Conservation (phyloP, 2,888 invertebrate species). For the Hermodice carunculata region DNA sequence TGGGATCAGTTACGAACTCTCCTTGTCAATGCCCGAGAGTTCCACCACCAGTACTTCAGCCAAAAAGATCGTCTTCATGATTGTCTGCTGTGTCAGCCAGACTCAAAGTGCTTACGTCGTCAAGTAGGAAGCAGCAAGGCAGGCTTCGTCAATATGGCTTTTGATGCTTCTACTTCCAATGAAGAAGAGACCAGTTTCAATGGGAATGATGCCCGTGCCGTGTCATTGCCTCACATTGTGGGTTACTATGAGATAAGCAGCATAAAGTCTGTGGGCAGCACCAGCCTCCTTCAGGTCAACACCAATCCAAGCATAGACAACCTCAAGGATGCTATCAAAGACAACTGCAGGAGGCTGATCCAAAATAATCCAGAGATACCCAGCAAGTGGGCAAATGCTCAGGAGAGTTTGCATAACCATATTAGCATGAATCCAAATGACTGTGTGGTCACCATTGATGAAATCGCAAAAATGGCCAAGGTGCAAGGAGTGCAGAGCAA, state of each 20-base stretch:
- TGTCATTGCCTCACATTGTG: conserved; percentile 39
- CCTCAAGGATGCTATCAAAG: conserved; percentile 34
- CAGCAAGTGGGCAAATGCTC: conserved; percentile 34
- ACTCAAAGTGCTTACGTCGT: conserved; percentile 26
- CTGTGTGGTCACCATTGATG: conserved; percentile 18
- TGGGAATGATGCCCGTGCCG: conserved; percentile 1
- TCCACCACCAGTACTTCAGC: conserved; percentile 34
- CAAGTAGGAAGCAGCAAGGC: conserved; percentile 12
- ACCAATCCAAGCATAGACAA: conserved; percentile 36
- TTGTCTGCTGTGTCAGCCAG: conserved; percentile 40
- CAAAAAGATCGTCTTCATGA: conserved; percentile 26
- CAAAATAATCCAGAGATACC: conserved; percentile 37
- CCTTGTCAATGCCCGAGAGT: conserved; percentile 27
- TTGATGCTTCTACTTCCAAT: conserved; percentile 11
- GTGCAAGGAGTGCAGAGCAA: conserved; percentile 27
- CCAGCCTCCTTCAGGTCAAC: conserved; percentile 15
- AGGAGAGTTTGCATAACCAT: conserved; percentile 38
- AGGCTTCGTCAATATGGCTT: conserved; percentile 38
- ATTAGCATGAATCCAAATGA: conserved; percentile 17
- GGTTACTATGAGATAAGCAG: conserved; percentile 44
- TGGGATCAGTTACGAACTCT: conserved; percentile 36
- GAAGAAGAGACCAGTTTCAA: conserved; percentile 25
- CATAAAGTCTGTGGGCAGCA: conserved; percentile 29
- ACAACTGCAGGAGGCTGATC: conserved; percentile 21
- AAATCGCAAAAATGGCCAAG: conserved; percentile 27